These are phyloP conservation scores for Bucco capensis DNA, from an alignment of 2,113 vertebrate species.

Conservation along the genomic window DNA sequence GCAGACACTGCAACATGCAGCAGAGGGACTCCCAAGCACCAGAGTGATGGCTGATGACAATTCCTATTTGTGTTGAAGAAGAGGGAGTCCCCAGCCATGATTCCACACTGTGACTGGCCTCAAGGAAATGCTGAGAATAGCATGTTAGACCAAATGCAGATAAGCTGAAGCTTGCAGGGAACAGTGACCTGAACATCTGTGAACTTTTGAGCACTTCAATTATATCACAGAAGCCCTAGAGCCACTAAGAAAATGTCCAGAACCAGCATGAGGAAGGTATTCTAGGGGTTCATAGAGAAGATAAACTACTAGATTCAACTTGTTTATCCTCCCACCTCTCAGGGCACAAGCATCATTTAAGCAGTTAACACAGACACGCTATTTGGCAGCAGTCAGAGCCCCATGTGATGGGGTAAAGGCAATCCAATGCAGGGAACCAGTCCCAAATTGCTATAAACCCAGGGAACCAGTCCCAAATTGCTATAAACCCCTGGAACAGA, in stretches of 20 bases:
- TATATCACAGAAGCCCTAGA: background rate
- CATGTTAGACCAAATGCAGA: background rate
- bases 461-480: slow-evolving; percentile 20
- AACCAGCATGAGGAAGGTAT: background rate
- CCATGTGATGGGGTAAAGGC: background rate
- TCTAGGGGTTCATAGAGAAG: background rate
- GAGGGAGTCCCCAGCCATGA: background rate
- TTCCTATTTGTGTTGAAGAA: background rate
- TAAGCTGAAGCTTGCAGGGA: background rate
- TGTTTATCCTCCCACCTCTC: background rate
- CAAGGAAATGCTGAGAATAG: background rate
- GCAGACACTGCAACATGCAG: background rate
- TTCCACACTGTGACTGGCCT: background rate
- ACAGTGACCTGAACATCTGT: background rate
- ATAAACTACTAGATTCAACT: background rate
- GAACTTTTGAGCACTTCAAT: background rate
- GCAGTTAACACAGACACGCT: background rate
- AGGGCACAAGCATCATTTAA: background rate
- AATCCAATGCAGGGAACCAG: background rate
- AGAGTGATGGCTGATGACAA: background rate
- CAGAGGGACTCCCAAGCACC: background rate
- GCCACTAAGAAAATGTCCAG: background rate
- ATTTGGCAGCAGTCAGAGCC: background rate
- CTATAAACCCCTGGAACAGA: slow-evolving; percentile 22
- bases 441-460: slow-evolving; percentile 17